phyloP scores from a whole-genome alignment of 2,888 invertebrate species.

The Trachelus stipa region DNA sequence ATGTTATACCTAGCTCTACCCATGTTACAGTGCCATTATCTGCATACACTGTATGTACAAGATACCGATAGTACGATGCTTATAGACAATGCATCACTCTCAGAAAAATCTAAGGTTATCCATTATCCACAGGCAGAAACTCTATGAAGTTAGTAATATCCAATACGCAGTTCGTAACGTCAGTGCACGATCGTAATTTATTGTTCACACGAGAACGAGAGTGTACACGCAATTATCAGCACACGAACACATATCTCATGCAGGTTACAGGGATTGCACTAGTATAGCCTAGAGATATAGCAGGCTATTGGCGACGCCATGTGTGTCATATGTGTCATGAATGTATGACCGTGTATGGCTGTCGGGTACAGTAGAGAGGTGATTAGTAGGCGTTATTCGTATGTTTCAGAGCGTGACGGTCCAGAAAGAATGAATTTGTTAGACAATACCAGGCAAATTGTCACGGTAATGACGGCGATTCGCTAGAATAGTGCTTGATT shows the following conservation, averaged over 20 bases:
- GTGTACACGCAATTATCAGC: background rate
- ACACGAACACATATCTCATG: background rate
- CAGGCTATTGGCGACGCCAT: background rate
- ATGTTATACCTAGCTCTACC: background rate
- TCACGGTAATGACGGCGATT: conserved; percentile 26
- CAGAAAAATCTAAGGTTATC: background rate
- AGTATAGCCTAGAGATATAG: background rate
- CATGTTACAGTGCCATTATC: background rate
- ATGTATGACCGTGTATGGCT: background rate
- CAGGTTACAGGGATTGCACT: background rate
- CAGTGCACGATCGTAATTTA: background rate
- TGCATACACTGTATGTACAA: background rate
- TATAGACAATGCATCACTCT: background rate
- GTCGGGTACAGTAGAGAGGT: background rate
- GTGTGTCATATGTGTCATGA: background rate
- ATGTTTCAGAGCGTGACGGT: background rate
- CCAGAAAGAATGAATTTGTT: conserved; percentile 25
- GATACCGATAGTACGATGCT: background rate
- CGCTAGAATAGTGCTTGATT: conserved; percentile 38
- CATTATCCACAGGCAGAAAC: background rate
- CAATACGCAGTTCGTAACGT: background rate
- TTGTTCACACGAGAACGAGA: background rate
- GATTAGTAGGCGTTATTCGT: conserved; percentile 14
- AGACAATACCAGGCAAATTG: conserved; percentile 35
- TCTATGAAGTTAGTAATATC: background rate